These are phyloP conservation scores for Zootermopsis nevadensis DNA, from an alignment of 2,888 invertebrate genomes.

Conservation along the genomic window DNA sequence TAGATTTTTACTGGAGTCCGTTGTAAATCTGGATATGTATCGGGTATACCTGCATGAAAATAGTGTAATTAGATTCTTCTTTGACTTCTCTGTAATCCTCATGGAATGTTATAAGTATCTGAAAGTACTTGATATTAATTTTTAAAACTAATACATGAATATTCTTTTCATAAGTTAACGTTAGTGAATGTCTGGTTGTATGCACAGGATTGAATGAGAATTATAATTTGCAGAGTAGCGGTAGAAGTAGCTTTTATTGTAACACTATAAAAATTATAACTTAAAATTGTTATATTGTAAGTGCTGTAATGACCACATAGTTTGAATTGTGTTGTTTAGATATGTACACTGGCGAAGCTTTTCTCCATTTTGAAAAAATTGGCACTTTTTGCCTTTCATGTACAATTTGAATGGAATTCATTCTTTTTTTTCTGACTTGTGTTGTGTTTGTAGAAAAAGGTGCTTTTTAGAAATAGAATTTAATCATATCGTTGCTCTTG, in stretches of 20 bases:
- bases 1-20: background rate
- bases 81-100: background rate
- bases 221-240: background rate
- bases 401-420: background rate
- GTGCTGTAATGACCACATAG: background rate
- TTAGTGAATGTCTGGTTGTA: background rate
- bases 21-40: constrained; percentile 1
- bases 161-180: background rate
- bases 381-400: background rate
- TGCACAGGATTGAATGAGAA: background rate
- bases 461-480: background rate
- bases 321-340: background rate
- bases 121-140: constrained; percentile 11
- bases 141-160: background rate
- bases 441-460: background rate
- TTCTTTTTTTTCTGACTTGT: background rate
- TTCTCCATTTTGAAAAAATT: background rate
- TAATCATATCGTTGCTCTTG: background rate
- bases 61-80: background rate
- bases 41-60: background rate
- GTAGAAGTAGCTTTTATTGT: background rate
- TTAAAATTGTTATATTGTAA: background rate
- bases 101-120: background rate
- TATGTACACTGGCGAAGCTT: background rate
- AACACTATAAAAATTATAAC: background rate